Base-by-base conservation (phyloP, 2,797 vertebrate genomes). In the Coregonus suidteri region DNA sequence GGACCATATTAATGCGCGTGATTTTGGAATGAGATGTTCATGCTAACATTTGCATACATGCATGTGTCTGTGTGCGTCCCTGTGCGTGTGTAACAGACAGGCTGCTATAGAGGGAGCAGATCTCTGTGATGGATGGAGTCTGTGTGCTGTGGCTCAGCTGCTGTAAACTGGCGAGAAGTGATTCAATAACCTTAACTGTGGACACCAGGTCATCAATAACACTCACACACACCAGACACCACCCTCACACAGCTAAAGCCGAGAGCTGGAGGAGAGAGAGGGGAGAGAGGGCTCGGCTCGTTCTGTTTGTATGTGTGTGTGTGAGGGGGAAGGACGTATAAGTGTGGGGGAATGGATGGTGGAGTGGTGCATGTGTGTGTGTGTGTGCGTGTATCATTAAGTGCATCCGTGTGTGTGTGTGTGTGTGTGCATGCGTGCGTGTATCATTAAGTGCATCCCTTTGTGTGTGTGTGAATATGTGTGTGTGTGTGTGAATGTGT, bases 111-210 rank as follows among this genome's bases (percentile, higher is more conserved):
- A 37, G 64, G n/a, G 20, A 3, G 41, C 2, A 83, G 87, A 87
- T 82, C 83, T 70, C 69, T 79, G 82, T 92, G 92, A 94, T 93
- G 90, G 93, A 94, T 93, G 88, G 84, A 71, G 67, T 83, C 82
- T 74, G 82, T 91, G 89, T 84, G 90, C 86, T 87, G 79, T 20
- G 81, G 78, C 85, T 87, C 75, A 74, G 89, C 85, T 90, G 75
- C 87, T 88, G 88, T 90, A 92, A 92, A 89, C 77, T 82, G 82
- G 82, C 73, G 85, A 84, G 86, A 92, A 89, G 77, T 86, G 90
- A 92, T 91, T 90, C 90, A 93, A 92, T 91, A 92, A 91, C 91
- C 90, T 93, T 90, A 94, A 91, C 87, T 86, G 83, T 71, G 83
- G 90, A 87, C 86, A 89, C 80, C 0, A 1, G 81, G 79, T 78